These are phyloP conservation scores for Hanleya hanleyi DNA, from an alignment of 2,888 invertebrate genomes.

Conservation along the genomic window DNA sequence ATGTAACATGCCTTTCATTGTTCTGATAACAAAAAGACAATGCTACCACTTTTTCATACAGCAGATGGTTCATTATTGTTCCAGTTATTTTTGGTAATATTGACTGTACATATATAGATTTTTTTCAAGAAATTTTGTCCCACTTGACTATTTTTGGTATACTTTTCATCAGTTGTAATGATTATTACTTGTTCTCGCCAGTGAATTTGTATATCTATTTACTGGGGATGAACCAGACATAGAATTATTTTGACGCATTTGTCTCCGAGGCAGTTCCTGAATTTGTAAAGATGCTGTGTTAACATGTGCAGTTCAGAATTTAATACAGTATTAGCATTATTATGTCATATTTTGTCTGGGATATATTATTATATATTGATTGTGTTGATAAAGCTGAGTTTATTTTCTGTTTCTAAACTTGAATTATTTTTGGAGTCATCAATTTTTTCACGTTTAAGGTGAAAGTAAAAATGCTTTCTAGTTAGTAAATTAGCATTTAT, in stretches of 20 bases:
- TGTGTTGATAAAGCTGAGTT: constrained; percentile 9
- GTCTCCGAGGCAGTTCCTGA: not conserved
- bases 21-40: not conserved
- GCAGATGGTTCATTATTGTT: constrained; percentile 1
- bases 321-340: constrained; percentile 13
- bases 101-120: constrained; percentile 9
- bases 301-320: not conserved
- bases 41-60: constrained; percentile 1
- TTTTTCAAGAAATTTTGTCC: not conserved
- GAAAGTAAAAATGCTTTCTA: constrained; percentile 1
- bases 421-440: constrained; percentile 36
- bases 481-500: constrained; percentile 5
- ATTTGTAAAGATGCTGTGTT: no score
- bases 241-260: constrained; percentile 5
- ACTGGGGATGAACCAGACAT: not conserved
- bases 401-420: constrained; percentile 18
- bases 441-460: constrained; percentile 20
- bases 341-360: not conserved
- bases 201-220: not conserved
- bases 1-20: no score
- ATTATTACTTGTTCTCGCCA: constrained; percentile 3
- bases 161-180: constrained; percentile 11
- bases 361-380: constrained; percentile 5
- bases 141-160: not conserved
- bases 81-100: constrained; percentile 10